Evolutionary conservation across 2,797 vertebrate species (phyloP).

Genomic region (Scarus forsteni): DNA sequence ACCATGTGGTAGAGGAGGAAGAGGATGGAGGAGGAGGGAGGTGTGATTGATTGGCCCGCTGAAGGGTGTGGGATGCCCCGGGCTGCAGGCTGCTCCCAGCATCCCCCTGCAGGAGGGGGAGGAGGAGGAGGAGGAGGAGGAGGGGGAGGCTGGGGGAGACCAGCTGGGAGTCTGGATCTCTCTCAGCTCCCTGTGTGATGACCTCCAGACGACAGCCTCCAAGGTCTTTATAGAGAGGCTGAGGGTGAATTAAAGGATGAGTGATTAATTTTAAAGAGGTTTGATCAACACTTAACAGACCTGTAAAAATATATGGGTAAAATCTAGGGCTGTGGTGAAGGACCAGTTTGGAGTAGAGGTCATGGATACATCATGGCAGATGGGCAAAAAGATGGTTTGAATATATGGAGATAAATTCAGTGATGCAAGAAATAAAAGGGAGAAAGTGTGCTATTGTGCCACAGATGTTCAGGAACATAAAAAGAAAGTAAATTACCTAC

Average conservation of each 20-base stretch:
- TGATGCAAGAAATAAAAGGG: no score
- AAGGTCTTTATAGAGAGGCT: slow-evolving; percentile 3
- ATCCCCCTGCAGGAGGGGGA: slow-evolving; percentile 39
- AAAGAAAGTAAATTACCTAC: no score
- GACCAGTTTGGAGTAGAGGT: no score
- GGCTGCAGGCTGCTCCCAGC: slow-evolving; percentile 50
- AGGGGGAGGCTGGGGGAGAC: neutral
- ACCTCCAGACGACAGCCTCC: slow-evolving; percentile 30
- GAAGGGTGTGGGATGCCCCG: slow-evolving; percentile 22
- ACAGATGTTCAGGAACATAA: no score
- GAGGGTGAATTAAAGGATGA: neutral
- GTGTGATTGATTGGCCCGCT: slow-evolving; percentile 57
- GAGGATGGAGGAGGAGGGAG: slow-evolving; percentile 31
- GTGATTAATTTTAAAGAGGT: neutral
- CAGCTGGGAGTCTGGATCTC: slow-evolving; percentile 61
- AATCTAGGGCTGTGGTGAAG: no score
- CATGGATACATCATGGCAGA: no score
- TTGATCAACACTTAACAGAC: neutral
- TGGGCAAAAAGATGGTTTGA: no score
- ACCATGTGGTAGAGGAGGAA: slow-evolving; percentile 63
- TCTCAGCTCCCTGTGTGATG: slow-evolving; percentile 22
- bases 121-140: neutral
- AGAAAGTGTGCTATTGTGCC: no score
- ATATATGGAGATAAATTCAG: no score
- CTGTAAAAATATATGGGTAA: no score